Evolutionary conservation across 2,113 vertebrate species (phyloP), one percentile per base, ranked within the genome.

Genomic region (Malurus alboscapulatus): DNA sequence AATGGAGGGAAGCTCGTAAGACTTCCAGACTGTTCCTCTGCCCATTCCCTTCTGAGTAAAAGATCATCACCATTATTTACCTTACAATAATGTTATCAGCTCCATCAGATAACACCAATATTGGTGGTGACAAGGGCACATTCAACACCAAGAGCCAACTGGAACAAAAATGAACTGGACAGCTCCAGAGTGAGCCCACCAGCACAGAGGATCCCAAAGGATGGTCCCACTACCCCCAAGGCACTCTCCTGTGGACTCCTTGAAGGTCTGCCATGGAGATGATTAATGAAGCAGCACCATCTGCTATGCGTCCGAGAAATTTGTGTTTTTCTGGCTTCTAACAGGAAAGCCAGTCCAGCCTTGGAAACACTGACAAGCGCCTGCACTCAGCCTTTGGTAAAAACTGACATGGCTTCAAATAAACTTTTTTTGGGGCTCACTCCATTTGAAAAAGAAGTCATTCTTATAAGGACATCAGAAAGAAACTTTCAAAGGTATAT

Each of bases 1-100:
- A 92, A 73, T 0, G 30, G 25, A 80, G n/a, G 34, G 22, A 50
- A 58, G 42, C 10, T 57, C 2, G 0, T 34, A 34, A 25, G 30
- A 44, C 32, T 53, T 75, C 21, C 17, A 72, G 21, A 14, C 40
- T 68, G 47, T 26, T 88, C 55, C 15, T 83, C 40, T 74, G 22
- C 30, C 17, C 6, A 1, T 29, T 66, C 36, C 44, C 32, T 88
- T 67, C 36, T 21, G 12, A 61, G 15, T 61, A 34, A 62, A 73
- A 71, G 40, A 36, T 10, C 30, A 74, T 10, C 20, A 93, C 74
- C 21, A 27, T 45, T 51, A 79, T 57, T 22, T 73, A 6, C 29
- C 12, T 84, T 57, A 66, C 8, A 63, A 19, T 10, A 75, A 36
- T 3, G 7, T 17, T 32, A 69, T 20, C 71, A 72, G 30, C 25